Evolutionary conservation across 2,113 vertebrate species (phyloP), one percentile per base, ranked within the genome.

Genomic region (Oncorhynchus nerka): DNA sequence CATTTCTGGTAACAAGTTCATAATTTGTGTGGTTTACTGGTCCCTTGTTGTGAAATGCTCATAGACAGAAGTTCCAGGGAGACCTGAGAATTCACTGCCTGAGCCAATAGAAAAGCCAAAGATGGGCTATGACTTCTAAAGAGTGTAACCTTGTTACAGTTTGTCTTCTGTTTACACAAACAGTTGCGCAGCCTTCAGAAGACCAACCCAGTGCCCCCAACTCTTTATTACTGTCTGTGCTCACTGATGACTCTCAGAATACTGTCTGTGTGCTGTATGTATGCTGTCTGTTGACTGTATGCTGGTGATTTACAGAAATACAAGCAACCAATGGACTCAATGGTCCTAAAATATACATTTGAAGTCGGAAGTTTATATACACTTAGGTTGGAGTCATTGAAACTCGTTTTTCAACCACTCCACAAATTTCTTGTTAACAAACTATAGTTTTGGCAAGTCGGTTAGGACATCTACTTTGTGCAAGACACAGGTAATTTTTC

Each of bases 101-200:
- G 89, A 87, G 39, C 86, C 80, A 90, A 90, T 57, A 76, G 70
- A 73, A 84, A 86, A 87, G 84, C 88, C 88, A 88, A 81, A 76
- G 45, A 72, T 68, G 77, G 83, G 39, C 39, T 11, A 45, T 85
- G 87, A 88, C 77, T 83, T 72, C 77, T 70, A 80, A 74, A 74
- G 83, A 85, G 75, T 75, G 71, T 79, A 73, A 5, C 77, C 81
- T 80, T 19, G 66, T 26, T 71, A 59, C 69, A 79, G 71, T 82
- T 69, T 79, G 64, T 20, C 32, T 84, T 32, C 24, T 70, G 78
- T 77, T 84, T 82, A 71, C 55, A 79, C 39, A 3, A 45, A 45
- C 39, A 79, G 79, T 79, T 45, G 72, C 81, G 70, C 30, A 11
- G 39, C 22, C 28, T 32, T 77, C 74, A 81, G 80, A 81, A 84